These are phyloP conservation scores for Sesia apiformis DNA, from an alignment of 2,888 invertebrate genomes.

Conservation along the genomic window DNA sequence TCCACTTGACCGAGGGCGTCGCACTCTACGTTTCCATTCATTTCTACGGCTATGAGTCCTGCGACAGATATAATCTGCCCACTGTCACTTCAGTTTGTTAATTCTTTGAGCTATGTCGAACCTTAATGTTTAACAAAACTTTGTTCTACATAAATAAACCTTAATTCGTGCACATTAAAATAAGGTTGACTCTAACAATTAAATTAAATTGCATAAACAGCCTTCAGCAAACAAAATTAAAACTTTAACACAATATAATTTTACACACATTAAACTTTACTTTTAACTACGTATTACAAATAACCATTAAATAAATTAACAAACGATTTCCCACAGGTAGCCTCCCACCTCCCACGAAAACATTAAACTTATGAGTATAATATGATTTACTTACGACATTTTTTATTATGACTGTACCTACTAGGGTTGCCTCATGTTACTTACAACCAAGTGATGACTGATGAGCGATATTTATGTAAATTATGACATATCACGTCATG, in stretches of 20 bases:
- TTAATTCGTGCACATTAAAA: too few species aligned
- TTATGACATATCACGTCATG: too few species aligned
- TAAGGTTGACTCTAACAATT: too few species aligned
- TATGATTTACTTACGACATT: conserved; percentile 34
- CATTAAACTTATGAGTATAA: conserved; percentile 14
- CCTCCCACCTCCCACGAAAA: conserved; percentile 30
- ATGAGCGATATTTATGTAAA: not conserved
- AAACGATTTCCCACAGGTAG: not conserved
- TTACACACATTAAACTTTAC: not conserved
- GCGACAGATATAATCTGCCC: too few species aligned
- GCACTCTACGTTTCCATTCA: too few species aligned
- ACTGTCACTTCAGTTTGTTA: too few species aligned
- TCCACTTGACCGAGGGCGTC: too few species aligned
- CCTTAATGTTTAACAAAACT: too few species aligned
- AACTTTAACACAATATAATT: not conserved
- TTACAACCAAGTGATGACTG: not conserved
- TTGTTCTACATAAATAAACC: too few species aligned
- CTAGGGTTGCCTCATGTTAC: not conserved
- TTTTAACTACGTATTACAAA: not conserved
- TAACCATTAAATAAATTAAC: not conserved
- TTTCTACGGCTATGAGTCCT: too few species aligned
- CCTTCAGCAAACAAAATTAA: not conserved
- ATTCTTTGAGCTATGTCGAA: too few species aligned
- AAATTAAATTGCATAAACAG: too few species aligned
- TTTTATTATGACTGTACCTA: conserved; percentile 18